These are phyloP conservation scores for Atherix ibis DNA, from an alignment of 2,888 invertebrate species.

Conservation along the genomic window DNA sequence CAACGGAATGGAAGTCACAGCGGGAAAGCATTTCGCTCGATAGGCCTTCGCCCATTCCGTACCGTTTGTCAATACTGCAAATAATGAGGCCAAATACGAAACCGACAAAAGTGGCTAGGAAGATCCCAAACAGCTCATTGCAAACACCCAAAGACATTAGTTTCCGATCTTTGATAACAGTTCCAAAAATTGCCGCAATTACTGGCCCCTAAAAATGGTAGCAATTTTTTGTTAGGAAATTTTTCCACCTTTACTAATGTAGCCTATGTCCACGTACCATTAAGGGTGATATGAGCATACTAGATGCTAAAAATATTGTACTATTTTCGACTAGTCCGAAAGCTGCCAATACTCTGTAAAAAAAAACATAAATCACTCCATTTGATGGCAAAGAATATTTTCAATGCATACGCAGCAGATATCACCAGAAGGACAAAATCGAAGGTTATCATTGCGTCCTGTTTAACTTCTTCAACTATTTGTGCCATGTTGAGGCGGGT, in stretches of 20 bases:
- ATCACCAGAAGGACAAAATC: conserved; percentile 56
- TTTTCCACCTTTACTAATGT: too few species aligned
- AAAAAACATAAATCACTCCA: conserved; percentile 2
- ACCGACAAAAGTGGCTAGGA: conserved; percentile 48
- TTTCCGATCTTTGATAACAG: conserved; percentile 47
- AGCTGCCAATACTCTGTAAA: conserved; percentile 46
- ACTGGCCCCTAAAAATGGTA: conserved; percentile 46
- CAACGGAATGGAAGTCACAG: conserved; percentile 47
- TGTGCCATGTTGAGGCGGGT: conserved; percentile 53
- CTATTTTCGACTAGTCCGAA: conserved; percentile 60
- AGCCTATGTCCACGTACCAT: conserved; percentile 38
- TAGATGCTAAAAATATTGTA: conserved; percentile 56
- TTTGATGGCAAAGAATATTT: not conserved
- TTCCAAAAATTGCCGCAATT: conserved; percentile 59
- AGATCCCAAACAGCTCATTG: conserved; percentile 50
- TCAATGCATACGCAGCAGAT: conserved; percentile 44
- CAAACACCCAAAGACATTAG: conserved; percentile 47
- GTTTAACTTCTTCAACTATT: conserved; percentile 50
- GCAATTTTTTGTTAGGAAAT: not conserved
- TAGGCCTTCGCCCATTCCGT: conserved; percentile 44
- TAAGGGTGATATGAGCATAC: conserved; percentile 66
- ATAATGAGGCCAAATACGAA: conserved; percentile 49
- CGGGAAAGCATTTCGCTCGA: conserved; percentile 49
- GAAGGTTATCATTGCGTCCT: conserved; percentile 56
- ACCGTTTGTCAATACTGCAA: conserved; percentile 39